A percentile compares a stretch with the other conserved stretches of the same genome.
phyloP scores from a whole-genome alignment of 2,888 invertebrate species.

The Meta bourneti region DNA sequence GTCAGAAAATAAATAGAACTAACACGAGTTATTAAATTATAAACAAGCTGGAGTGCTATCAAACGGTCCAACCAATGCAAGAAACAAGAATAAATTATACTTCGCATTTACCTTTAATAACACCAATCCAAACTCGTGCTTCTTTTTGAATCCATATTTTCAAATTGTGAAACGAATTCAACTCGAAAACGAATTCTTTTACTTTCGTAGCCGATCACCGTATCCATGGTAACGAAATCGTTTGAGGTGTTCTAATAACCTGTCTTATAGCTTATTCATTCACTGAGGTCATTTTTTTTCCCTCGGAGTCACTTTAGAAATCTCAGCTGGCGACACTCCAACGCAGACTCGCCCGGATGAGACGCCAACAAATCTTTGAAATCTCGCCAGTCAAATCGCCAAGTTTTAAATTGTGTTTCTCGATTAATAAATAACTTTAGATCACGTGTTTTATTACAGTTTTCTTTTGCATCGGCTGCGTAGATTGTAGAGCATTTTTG shows the following conservation, averaged over 20 bases:
- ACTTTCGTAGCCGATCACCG: conserved; percentile 40
- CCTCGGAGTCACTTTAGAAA: conserved; percentile 65
- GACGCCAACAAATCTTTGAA: conserved; percentile 61
- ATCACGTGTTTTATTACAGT: not conserved
- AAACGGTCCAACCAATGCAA: no score
- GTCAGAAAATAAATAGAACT: no score
- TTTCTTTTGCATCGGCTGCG: not conserved
- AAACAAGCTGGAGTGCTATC: no score
- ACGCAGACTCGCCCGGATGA: conserved; percentile 58
- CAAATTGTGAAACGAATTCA: not conserved
- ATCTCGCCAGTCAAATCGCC: conserved; percentile 58
- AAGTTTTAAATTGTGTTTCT: conserved; percentile 37
- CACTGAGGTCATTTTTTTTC: conserved; percentile 70
- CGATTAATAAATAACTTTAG: not conserved
- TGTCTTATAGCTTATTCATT: conserved; percentile 67
- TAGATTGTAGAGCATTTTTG: no score
- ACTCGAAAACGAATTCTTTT: conserved; percentile 12
- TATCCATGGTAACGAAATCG: conserved; percentile 53
- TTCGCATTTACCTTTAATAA: conserved; percentile 22
- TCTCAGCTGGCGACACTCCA: conserved; percentile 66
- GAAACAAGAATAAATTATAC: no score
- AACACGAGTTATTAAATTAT: no score
- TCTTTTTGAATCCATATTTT: conserved; percentile 14
- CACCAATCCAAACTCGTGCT: not conserved
- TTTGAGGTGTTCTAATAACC: conserved; percentile 68